Conservation (phyloP, 2,113 vertebrate species). For the Petrocephalus microphthalmus region DNA sequence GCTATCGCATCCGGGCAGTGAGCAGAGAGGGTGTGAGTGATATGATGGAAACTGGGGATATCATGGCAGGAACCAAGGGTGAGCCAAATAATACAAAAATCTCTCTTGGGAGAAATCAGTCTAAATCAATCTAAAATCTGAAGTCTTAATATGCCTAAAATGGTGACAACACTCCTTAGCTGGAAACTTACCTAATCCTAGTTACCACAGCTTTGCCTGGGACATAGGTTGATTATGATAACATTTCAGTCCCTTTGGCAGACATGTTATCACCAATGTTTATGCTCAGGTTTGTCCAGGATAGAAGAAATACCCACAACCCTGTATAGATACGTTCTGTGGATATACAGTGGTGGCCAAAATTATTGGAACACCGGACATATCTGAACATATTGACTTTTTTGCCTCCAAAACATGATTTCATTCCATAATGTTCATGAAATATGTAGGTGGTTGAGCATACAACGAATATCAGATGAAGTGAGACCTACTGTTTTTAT, state of each 20-base stretch:
- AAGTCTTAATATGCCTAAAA: neutral
- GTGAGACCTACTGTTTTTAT: too few species aligned
- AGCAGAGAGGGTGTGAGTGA: constrained; percentile 68
- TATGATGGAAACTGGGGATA: constrained; percentile 65
- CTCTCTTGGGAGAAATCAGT: neutral
- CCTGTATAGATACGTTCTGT: neutral
- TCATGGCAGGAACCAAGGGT: constrained; percentile 71
- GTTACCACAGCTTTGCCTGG: neutral
- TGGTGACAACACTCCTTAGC: neutral
- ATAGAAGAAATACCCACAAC: neutral
- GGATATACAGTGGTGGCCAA: too few species aligned
- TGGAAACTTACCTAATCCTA: neutral
- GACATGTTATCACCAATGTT: neutral
- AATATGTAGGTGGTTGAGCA: too few species aligned
- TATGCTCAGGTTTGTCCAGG: neutral
- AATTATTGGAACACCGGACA: too few species aligned
- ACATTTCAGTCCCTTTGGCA: neutral
- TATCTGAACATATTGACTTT: too few species aligned
- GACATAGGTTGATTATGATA: neutral
- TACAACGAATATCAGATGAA: too few species aligned
- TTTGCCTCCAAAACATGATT: too few species aligned
- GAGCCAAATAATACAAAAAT: constrained; percentile 29
- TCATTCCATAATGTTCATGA: too few species aligned
- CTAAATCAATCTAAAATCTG: neutral
- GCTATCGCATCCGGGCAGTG: constrained; percentile 71